Percentiles rank a stretch among this genome's conserved stretches.
Conservation (phyloP, 2,797 vertebrate genomes). For the Gadopsis bispinosus region DNA sequence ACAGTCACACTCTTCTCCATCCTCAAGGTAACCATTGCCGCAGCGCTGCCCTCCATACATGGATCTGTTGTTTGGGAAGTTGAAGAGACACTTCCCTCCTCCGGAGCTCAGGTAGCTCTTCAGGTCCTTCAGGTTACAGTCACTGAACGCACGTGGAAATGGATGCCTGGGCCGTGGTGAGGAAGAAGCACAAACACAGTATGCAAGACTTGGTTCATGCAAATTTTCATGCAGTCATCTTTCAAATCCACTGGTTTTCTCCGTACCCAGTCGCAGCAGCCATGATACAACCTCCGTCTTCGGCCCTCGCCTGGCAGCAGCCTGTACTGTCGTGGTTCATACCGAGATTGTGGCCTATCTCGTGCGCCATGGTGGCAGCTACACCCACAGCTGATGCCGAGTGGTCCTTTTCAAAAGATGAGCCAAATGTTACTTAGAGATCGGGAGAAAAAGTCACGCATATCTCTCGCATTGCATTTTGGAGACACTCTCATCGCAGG, state of each 20-base stretch:
- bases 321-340: conserved; percentile 93
- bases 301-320: conserved; percentile 89
- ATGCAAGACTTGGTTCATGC: not conserved
- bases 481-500: not conserved
- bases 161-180: conserved; percentile 85
- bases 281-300: conserved; percentile 98
- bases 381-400: conserved; percentile 92
- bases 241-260: not conserved
- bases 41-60: conserved; percentile 94
- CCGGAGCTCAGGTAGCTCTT: conserved; percentile 92
- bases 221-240: not conserved
- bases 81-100: conserved; percentile 97
- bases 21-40: conserved; percentile 97
- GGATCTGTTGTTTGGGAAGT: conserved; percentile 91
- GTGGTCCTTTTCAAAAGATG: conserved; percentile 88
- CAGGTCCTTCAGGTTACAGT: conserved; percentile 91
- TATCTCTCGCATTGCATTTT: conserved; percentile 1
- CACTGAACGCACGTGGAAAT: conserved; percentile 94
- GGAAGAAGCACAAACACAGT: not conserved
- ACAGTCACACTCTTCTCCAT: conserved; percentile 97
- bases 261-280: conserved; percentile 95
- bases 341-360: conserved; percentile 99
- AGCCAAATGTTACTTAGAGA: not conserved
- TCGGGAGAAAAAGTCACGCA: not conserved
- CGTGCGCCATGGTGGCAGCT: conserved; percentile 96